Evolutionary conservation across 2,113 vertebrate species (phyloP).

Genomic region (Gallinago undulata): DNA sequence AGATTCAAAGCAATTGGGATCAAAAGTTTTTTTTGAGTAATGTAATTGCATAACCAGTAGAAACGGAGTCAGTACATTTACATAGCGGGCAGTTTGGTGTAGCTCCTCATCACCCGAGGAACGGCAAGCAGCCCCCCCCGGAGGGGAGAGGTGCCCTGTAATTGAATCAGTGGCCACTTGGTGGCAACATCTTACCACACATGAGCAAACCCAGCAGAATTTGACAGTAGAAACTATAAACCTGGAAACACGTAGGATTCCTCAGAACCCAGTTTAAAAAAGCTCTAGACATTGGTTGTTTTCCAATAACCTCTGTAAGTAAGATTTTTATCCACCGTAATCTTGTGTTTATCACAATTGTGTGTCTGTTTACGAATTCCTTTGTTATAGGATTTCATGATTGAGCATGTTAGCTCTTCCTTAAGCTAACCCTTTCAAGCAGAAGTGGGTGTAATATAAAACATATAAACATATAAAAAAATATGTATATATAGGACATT

Average conservation of each 20-base stretch:
- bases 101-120: not conserved
- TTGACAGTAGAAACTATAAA: not conserved
- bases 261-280: not conserved
- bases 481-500: not conserved
- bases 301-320: not conserved
- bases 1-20: not conserved
- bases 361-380: accelerated
- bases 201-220: not conserved
- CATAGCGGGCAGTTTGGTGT: not conserved
- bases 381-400: not conserved
- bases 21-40: accelerated
- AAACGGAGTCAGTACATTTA: not conserved
- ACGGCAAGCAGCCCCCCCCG: not conserved
- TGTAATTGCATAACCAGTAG: not conserved
- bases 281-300: not conserved
- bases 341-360: too few species aligned
- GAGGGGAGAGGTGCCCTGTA: not conserved
- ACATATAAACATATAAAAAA: too few species aligned
- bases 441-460: not conserved
- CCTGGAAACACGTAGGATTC: not conserved
- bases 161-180: slow-evolving; percentile 37
- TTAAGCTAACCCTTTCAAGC: not conserved
- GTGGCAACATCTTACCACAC: slow-evolving; percentile 59
- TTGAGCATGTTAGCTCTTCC: not conserved
- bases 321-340: accelerated